phyloP scores from a whole-genome alignment of 2,888 invertebrate genomes.

The Empis livida region DNA sequence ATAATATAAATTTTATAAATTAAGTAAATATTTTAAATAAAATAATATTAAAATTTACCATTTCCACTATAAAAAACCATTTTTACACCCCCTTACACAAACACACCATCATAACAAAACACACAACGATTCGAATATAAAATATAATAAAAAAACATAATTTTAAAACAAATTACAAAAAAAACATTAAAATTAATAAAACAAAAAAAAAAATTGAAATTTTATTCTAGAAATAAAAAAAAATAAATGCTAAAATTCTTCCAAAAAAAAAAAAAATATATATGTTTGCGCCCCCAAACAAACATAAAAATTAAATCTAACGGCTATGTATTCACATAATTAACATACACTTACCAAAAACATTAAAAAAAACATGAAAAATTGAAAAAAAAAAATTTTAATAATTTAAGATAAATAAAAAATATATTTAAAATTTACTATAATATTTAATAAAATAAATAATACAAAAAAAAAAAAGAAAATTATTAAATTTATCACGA shows the following conservation, averaged over 20 bases:
- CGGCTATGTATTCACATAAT: background rate
- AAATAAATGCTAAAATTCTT: background rate
- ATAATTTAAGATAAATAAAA: background rate
- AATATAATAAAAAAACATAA: background rate
- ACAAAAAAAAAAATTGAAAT: background rate
- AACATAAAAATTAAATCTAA: too few relatives aligned
- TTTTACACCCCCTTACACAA: too few relatives aligned
- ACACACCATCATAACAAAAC: too few relatives aligned
- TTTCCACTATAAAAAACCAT: background rate
- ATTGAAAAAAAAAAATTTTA: background rate
- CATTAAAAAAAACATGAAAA: constrained; percentile 3
- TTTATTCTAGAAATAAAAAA: background rate
- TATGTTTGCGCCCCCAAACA: too few relatives aligned
- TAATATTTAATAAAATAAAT: background rate
- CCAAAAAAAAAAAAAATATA: background rate
- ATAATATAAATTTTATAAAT: too few relatives aligned
- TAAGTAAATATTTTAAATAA: too few relatives aligned
- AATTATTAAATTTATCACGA: background rate
- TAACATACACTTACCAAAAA: constrained; percentile 3
- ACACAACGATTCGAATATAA: background rate
- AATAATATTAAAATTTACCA: background rate
- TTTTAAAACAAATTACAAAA: too few relatives aligned
- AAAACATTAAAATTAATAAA: too few relatives aligned
- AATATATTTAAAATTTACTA: constrained; percentile 4
- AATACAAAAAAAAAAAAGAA: background rate